Percentiles rank a stretch among this genome's conserved stretches.
Conservation (phyloP, 2,888 invertebrate genomes). For the Drosophila setosimentum region DNA sequence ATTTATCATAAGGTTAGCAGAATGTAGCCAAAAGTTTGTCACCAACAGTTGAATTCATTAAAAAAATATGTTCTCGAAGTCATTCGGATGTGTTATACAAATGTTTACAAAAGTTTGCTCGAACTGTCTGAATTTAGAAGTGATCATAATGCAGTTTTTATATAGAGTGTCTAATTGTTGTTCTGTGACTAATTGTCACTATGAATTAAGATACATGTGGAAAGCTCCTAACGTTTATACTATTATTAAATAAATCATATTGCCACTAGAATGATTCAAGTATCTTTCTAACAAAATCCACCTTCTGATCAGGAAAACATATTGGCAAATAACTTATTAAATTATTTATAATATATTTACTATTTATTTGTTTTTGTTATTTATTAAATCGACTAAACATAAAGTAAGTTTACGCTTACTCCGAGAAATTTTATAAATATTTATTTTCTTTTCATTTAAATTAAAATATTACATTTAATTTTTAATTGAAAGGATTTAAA, state of each 20-base stretch:
- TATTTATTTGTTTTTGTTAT: neutral
- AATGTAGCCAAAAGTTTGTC: neutral
- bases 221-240: neutral
- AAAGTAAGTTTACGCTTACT: neutral
- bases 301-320: neutral
- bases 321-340: neutral
- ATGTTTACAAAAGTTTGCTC: neutral
- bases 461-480: neutral
- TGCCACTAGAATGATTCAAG: neutral
- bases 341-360: neutral
- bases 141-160: neutral
- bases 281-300: neutral
- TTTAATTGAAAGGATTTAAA: neutral
- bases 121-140: neutral
- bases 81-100: neutral
- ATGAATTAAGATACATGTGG: neutral
- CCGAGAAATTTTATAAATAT: neutral
- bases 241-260: no score
- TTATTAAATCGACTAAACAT: neutral
- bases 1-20: slow-evolving; percentile 15
- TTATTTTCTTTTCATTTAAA: neutral
- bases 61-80: neutral
- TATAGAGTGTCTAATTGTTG: no score
- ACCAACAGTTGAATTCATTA: neutral
- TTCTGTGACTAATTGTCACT: neutral